Evolutionary conservation across 2,797 vertebrate species (phyloP), one percentile per base, ranked within the genome.

Genomic region (Rhynchonycteris naso): DNA sequence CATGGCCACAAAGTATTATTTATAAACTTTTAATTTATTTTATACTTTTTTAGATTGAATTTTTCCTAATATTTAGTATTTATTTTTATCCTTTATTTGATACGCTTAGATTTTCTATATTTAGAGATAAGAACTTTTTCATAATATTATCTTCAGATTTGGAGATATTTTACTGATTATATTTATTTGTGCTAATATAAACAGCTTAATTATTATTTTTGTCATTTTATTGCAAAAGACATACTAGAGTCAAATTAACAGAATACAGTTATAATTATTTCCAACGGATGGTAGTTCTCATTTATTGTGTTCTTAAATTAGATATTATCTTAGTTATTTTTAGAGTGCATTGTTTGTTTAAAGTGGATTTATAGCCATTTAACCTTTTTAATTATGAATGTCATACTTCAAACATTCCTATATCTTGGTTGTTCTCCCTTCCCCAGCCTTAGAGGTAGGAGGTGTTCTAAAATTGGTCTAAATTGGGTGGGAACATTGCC

Each of bases 301-400:
- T 43, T 88, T 90, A 69, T 26, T 22, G 21, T 88, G 22, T 56
- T 75, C 59, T 63, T 83, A 88, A 71, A 47, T 91, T 75, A 43
- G 9, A 47, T 69, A 18, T 4, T 83, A 54, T 61, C 7, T 58
- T 88, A 68, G 19, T 86, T 85, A 83, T 28, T 76, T 95, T 92
- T 92, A n/a, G 56, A 30, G 22, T 19, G 1, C 50, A 3, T 30
- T 80, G 22, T 78, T 30, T 14, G 61, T 83, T 88, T 95, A 66
- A 92, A 61, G 43, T 92, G 14, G 7, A 88, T 65, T 71, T 83
- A 58, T 88, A 47, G 35, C 16, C 21, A 47, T 33, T 82, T 88
- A 43, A 12, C 79, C 74, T 83, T 92, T 95, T 58, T 65, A 84
- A n/a, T 84, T 72, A 65, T 92, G 47, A 65, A 72, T 89, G 79